Conservation (phyloP, 2,113 vertebrate genomes). For the Picathartes gymnocephalus region DNA sequence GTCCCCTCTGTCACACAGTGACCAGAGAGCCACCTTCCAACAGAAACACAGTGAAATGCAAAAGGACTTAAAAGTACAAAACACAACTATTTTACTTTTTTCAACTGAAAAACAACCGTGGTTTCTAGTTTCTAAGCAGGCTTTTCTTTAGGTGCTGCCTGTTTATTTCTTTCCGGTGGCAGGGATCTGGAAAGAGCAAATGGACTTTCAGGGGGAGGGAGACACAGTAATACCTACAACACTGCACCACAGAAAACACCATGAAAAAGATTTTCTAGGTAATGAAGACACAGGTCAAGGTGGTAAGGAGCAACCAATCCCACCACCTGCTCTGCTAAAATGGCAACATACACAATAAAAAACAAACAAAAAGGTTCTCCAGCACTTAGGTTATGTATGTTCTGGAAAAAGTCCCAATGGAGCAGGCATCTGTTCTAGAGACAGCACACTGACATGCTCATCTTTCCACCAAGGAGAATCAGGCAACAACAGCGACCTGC, state of each 20-base stretch:
- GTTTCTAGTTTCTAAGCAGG: background rate
- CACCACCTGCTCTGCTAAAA: background rate
- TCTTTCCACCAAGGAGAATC: background rate
- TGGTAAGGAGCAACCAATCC: background rate
- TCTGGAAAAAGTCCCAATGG: background rate
- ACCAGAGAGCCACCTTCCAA: background rate
- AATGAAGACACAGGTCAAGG: background rate
- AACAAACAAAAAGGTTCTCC: background rate
- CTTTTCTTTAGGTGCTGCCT: background rate
- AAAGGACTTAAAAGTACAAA: background rate
- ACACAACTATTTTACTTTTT: background rate
- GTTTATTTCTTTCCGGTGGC: background rate
- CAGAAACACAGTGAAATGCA: background rate
- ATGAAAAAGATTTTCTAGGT: background rate
- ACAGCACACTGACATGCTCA: background rate
- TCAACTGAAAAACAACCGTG: background rate
- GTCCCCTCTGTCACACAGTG: background rate
- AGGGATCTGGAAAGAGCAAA: background rate
- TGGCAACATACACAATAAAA: background rate
- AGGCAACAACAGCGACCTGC: fast-evolving
- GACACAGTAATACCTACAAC: background rate
- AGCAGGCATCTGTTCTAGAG: background rate
- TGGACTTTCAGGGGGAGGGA: background rate
- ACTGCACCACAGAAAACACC: fast-evolving
- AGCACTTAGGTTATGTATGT: background rate